Evolutionary conservation across 2,888 invertebrate species (phyloP).

Genomic region (Campoplex nolae): DNA sequence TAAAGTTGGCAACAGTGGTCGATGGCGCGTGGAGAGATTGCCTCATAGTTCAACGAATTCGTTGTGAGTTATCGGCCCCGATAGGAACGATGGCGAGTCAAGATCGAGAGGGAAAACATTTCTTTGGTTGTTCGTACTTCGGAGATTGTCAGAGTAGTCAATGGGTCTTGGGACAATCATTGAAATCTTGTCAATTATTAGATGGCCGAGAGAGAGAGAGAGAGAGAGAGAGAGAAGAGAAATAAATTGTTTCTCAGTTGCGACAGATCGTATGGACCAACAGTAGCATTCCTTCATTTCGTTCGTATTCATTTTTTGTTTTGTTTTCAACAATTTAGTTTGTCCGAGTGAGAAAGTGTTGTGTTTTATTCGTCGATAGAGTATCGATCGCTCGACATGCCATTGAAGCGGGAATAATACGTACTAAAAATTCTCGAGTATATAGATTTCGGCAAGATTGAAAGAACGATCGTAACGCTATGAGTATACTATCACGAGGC

Average conservation of each 20-base stretch:
- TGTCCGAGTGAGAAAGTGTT: constrained; percentile 24
- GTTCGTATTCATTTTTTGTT: background rate
- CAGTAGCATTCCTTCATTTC: constrained; percentile 44
- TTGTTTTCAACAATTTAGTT: constrained; percentile 6
- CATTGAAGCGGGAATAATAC: constrained; percentile 11
- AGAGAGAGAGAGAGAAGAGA: background rate
- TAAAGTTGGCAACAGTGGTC: constrained; percentile 81
- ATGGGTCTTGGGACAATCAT: constrained; percentile 33
- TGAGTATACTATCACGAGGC: background rate
- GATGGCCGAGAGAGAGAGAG: background rate
- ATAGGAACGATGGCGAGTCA: constrained; percentile 10
- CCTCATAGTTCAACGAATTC: constrained; percentile 63
- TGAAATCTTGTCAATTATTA: constrained; percentile 48
- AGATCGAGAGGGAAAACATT: background rate
- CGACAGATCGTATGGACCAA: constrained; percentile 29
- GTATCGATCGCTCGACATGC: constrained; percentile 42
- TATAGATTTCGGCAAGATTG: constrained; percentile 56
- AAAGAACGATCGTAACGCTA: constrained; percentile 32
- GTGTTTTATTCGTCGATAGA: constrained; percentile 40
- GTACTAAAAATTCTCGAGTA: constrained; percentile 41
- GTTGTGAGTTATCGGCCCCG: background rate
- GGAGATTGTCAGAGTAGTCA: constrained; percentile 49
- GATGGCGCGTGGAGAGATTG: constrained; percentile 80
- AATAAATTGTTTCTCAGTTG: constrained; percentile 30
- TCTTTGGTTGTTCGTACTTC: constrained; percentile 13